These are phyloP conservation scores for Zingel zingel DNA, from an alignment of 2,113 vertebrate species.

Conservation along the genomic window DNA sequence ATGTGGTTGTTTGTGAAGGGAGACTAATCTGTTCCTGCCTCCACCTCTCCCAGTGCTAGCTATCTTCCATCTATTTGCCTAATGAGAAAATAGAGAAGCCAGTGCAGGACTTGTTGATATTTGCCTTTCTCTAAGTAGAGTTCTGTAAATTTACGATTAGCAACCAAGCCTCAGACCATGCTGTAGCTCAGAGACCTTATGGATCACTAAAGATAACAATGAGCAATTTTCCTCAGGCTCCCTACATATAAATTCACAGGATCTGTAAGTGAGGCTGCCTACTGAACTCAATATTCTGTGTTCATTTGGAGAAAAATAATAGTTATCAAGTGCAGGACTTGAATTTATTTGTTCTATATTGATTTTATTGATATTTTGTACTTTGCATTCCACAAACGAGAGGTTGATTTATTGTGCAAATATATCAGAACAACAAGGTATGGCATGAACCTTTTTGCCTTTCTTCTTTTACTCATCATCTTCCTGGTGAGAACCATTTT, in stretches of 20 bases:
- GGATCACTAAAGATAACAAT: constrained; percentile 78
- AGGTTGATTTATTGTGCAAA: constrained; percentile 12
- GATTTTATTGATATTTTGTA: constrained; percentile 10
- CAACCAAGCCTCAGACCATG: constrained; percentile 63
- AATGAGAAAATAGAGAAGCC: constrained; percentile 84
- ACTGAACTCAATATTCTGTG: constrained; percentile 8
- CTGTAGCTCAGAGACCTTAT: constrained; percentile 66
- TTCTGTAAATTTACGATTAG: constrained; percentile 81
- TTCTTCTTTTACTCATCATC: constrained; percentile 10
- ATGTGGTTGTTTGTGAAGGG: constrained; percentile 86
- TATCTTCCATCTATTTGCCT: constrained; percentile 86
- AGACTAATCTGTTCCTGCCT: constrained; percentile 84
- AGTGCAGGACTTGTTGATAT: constrained; percentile 85
- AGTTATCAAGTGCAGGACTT: constrained; percentile 1
- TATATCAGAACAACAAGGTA: background rate
- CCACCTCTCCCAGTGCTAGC: constrained; percentile 70
- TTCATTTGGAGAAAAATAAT: constrained; percentile 10
- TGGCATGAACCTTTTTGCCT: background rate
- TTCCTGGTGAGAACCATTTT: constrained; percentile 19
- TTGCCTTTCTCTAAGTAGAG: constrained; percentile 79
- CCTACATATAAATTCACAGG: background rate
- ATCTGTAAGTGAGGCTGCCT: constrained; percentile 14
- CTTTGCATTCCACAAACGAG: constrained; percentile 2
- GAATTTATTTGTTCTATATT: constrained; percentile 3
- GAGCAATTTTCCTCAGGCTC: constrained; percentile 47